Conservation (phyloP, 2,797 vertebrate species). For the Lacerta agilis region DNA sequence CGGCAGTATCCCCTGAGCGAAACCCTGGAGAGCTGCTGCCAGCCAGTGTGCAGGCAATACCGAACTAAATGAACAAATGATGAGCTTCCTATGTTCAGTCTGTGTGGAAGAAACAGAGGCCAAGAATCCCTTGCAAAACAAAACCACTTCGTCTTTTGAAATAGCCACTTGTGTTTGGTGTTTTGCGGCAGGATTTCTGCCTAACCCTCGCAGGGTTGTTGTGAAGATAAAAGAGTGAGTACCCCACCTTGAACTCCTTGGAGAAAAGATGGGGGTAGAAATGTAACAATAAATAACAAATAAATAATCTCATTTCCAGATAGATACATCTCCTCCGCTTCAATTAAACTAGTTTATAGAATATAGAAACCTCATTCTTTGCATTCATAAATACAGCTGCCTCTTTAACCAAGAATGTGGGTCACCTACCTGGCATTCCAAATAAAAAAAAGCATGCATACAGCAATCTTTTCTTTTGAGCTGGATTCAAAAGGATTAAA, state of each 20-base stretch:
- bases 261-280: no score
- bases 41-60: no score
- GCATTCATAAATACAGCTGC: neutral
- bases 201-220: no score
- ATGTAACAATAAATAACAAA: no score
- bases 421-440: neutral
- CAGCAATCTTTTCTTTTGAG: constrained; percentile 7
- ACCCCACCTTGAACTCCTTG: no score
- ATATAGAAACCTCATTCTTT: neutral
- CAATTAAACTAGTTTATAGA: neutral
- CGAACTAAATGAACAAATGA: no score
- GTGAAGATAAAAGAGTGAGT: no score
- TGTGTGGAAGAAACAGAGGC: no score
- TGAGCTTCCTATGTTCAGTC: neutral
- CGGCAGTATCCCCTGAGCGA: no score
- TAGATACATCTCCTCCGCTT: neutral
- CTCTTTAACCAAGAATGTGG: constrained; percentile 12
- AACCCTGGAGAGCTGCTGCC: no score
- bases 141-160: neutral
- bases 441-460: neutral
- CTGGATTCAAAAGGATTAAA: neutral
- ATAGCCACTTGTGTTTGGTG: neutral
- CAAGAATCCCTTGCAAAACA: neutral
- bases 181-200: neutral
- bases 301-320: neutral